phyloP scores from a whole-genome alignment of 2,888 invertebrate genomes.

The Cantharis nigra region DNA sequence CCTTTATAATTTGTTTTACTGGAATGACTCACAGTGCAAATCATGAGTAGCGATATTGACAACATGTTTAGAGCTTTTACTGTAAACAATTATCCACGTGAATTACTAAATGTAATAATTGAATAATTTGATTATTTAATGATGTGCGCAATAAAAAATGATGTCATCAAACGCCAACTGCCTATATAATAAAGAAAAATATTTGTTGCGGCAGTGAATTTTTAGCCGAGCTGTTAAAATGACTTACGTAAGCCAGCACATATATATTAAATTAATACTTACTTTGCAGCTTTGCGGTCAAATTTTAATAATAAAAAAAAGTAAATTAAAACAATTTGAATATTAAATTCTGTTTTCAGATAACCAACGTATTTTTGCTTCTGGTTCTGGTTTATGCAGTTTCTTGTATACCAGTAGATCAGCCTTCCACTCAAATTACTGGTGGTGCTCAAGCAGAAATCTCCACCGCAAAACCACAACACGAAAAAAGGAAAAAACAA shows the following conservation, averaged over 20 bases:
- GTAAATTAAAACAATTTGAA: neutral
- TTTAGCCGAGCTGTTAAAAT: neutral
- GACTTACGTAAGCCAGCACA: neutral
- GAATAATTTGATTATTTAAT: neutral
- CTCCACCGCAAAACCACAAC: neutral
- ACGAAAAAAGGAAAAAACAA: neutral
- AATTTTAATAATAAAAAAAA: neutral
- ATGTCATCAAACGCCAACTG: neutral
- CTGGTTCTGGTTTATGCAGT: neutral
- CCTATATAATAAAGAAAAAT: neutral
- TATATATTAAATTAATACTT: neutral
- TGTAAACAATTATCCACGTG: neutral
- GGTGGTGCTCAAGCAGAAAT: neutral
- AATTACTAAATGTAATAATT: neutral
- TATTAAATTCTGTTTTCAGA: neutral
- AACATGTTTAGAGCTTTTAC: neutral
- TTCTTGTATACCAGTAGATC: neutral
- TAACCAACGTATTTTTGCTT: neutral
- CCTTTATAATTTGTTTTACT: neutral
- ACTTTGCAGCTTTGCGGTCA: no score
- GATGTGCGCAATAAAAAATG: neutral
- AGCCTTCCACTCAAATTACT: neutral
- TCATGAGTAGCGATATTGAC: neutral
- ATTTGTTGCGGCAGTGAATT: neutral
- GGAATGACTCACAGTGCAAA: neutral